Evolutionary conservation across 2,888 invertebrate species (phyloP).

Genomic region (Oeneis ivallda): DNA sequence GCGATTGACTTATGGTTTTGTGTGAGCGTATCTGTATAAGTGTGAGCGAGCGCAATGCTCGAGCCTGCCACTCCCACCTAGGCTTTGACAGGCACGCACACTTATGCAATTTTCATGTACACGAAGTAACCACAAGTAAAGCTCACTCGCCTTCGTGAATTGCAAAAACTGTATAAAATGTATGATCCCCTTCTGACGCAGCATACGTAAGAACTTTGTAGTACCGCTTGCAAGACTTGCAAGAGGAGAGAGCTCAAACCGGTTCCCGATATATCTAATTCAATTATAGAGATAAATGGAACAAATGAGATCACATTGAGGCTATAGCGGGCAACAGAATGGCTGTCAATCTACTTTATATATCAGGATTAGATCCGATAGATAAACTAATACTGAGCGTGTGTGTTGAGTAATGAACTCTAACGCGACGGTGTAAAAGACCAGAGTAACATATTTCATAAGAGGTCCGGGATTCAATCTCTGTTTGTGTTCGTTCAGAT

Average conservation of each 20-base stretch:
- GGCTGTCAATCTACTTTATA: conserved; percentile 50
- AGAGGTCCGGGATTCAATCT: not conserved
- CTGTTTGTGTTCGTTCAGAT: not conserved
- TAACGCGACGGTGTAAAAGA: not conserved
- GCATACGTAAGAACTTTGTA: too few species aligned
- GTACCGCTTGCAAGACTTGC: not conserved
- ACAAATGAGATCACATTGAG: conserved; percentile 55
- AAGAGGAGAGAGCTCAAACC: not conserved
- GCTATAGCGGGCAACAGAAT: conserved; percentile 51
- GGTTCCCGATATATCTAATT: conserved; percentile 32
- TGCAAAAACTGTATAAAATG: too few species aligned
- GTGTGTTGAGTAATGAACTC: not conserved
- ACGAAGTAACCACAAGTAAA: too few species aligned
- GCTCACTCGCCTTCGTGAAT: too few species aligned
- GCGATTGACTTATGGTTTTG: too few species aligned
- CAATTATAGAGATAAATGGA: conserved; percentile 46
- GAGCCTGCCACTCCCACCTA: too few species aligned
- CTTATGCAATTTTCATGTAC: too few species aligned
- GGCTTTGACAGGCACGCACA: too few species aligned
- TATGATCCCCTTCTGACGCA: too few species aligned
- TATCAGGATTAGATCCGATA: conserved; percentile 22
- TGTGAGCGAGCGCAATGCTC: too few species aligned
- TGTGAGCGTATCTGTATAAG: too few species aligned
- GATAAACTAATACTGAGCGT: conserved; percentile 18
- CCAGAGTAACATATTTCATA: not conserved